phyloP scores from a whole-genome alignment of 1,140 invertebrate genomes.

The Zaprionus gabonicus region DNA sequence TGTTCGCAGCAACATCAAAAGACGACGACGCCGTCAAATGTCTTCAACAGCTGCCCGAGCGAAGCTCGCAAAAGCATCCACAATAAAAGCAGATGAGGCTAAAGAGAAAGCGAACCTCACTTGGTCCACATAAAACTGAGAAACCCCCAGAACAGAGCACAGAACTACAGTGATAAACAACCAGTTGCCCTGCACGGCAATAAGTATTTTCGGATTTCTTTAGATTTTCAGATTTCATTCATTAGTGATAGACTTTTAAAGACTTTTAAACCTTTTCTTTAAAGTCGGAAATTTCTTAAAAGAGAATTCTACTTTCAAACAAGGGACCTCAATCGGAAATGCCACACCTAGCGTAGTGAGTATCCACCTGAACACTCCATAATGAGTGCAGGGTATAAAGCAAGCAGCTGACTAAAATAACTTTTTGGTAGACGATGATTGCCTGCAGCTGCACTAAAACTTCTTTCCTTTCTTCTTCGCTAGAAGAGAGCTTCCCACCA shows the following conservation, averaged over 20 bases:
- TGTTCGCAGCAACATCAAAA: conserved; percentile 65
- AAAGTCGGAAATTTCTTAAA: no score
- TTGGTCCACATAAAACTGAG: conserved; percentile 66
- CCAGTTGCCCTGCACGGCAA: background rate
- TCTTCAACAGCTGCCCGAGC: conserved; percentile 51
- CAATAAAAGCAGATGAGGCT: conserved; percentile 58
- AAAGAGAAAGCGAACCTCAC: conserved; percentile 60
- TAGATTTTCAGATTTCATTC: background rate
- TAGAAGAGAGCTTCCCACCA: background rate
- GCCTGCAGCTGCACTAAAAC: conserved; percentile 68
- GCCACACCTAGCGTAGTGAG: background rate
- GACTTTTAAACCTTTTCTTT: no score
- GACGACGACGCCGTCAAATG: conserved; percentile 65
- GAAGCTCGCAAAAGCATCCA: conserved; percentile 42
- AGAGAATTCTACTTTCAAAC: no score
- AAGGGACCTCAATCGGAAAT: no score
- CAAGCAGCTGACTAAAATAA: conserved; percentile 42
- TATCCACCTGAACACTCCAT: background rate
- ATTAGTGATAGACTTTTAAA: no score
- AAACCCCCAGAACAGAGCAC: background rate
- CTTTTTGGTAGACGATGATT: conserved; percentile 60
- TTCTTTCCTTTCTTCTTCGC: background rate
- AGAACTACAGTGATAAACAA: background rate
- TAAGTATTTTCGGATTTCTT: background rate
- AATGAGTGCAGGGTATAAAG: background rate